Percentiles rank a stretch among this genome's conserved stretches.
These are phyloP conservation scores for Lasaia peninsularis DNA, from an alignment of 1,140 invertebrate genomes.

Conservation along the genomic window DNA sequence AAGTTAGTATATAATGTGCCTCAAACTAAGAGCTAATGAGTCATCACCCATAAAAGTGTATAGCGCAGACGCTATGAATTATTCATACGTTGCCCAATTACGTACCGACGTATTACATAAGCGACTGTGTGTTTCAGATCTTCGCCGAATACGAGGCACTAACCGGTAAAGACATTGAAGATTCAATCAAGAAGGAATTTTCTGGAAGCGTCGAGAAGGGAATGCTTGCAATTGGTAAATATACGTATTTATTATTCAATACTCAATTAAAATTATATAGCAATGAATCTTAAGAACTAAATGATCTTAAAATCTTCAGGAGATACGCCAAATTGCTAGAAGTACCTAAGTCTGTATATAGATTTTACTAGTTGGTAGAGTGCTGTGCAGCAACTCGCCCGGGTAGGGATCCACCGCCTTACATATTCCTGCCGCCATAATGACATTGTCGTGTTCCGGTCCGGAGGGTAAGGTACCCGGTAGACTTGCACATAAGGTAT, in stretches of 20 bases:
- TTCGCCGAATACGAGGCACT: conserved; percentile 88
- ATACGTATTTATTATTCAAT: not conserved
- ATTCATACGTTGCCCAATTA: conserved; percentile 19
- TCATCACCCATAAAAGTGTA: conserved; percentile 16
- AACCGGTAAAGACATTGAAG: conserved; percentile 88
- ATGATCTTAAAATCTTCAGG: too few relatives aligned
- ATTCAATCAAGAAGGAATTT: conserved; percentile 93
- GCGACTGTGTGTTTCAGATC: conserved; percentile 73
- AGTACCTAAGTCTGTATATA: too few relatives aligned
- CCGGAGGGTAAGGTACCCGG: too few relatives aligned
- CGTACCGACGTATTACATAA: not conserved
- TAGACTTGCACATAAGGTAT: too few relatives aligned
- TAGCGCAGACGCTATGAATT: conserved; percentile 25
- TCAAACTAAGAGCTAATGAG: not conserved
- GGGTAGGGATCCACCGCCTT: too few relatives aligned
- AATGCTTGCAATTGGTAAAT: conserved; percentile 90
- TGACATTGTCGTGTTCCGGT: too few relatives aligned
- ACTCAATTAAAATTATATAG: too few relatives aligned
- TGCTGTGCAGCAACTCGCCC: too few relatives aligned
- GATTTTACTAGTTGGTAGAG: too few relatives aligned
- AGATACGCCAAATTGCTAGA: too few relatives aligned
- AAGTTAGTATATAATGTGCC: not conserved
- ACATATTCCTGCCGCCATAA: too few relatives aligned
- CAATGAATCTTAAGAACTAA: too few relatives aligned
- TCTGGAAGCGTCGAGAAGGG: conserved; percentile 91